Conservation (phyloP, 2,797 vertebrate species). For the Trematomus bernacchii region DNA sequence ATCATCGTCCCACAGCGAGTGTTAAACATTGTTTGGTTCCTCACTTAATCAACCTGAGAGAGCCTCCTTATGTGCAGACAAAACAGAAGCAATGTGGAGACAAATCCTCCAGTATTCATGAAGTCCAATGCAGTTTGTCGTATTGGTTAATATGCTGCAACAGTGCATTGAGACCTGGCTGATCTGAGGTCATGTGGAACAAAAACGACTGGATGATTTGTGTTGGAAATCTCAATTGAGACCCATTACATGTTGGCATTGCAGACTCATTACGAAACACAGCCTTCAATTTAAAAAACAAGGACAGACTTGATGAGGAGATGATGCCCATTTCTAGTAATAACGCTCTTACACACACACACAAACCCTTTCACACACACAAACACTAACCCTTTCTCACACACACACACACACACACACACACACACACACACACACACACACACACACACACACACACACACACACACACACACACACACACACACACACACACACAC, state of each 20-base stretch:
- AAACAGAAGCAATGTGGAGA: neutral
- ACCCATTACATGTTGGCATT: no score
- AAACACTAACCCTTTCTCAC: no score
- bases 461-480: no score
- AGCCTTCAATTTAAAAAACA: no score
- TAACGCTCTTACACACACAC: conserved; percentile 18
- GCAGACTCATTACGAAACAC: no score
- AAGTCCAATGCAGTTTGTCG: no score
- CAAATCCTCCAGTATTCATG: neutral
- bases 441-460: no score
- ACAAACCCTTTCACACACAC: no score
- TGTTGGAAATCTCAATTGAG: neutral
- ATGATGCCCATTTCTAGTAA: no score
- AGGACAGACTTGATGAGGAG: no score
- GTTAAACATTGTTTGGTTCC: conserved; percentile 58
- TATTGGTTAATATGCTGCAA: fast-evolving
- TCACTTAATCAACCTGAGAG: conserved; percentile 50
- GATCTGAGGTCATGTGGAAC: neutral
- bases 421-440: no score
- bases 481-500: no score
- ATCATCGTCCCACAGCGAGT: conserved; percentile 50
- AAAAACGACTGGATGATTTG: neutral
- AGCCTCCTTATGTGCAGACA: conserved; percentile 25
- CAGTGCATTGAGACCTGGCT: neutral
- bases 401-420: conserved; percentile 28